phyloP scores from a whole-genome alignment of 2,797 vertebrate genomes.

The Siniperca undulata region DNA sequence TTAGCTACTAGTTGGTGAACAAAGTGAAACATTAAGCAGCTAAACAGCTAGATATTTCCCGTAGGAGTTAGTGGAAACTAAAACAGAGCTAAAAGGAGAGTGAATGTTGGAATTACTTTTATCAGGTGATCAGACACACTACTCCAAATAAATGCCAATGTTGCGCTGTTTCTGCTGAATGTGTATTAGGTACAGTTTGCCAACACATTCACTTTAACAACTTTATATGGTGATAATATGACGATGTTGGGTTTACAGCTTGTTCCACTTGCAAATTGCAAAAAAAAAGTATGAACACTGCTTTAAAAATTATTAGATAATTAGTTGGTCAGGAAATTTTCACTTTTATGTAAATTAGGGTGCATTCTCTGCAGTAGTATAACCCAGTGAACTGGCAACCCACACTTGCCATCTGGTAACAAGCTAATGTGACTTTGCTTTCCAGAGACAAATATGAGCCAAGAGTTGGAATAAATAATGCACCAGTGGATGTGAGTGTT shows the following conservation, averaged over 20 bases:
- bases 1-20: background rate
- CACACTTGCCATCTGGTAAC: conserved; percentile 37
- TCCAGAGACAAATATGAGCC: conserved; percentile 35
- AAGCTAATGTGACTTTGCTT: conserved; percentile 40
- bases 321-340: background rate
- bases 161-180: too few species aligned
- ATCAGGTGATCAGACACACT: background rate
- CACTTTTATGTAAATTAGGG: background rate
- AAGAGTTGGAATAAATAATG: conserved; percentile 50
- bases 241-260: background rate
- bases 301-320: background rate
- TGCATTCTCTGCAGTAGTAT: conserved; percentile 18
- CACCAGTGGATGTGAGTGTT: conserved; percentile 28
- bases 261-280: background rate
- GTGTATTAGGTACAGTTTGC: too few species aligned
- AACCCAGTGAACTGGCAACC: conserved; percentile 19
- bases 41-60: background rate
- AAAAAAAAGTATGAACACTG: background rate
- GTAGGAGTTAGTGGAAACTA: background rate
- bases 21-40: background rate
- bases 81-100: background rate
- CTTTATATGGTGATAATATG: background rate
- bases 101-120: background rate
- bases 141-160: background rate
- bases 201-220: background rate